Conservation (phyloP, 2,888 invertebrate genomes). For the Cataglyphis livida region DNA sequence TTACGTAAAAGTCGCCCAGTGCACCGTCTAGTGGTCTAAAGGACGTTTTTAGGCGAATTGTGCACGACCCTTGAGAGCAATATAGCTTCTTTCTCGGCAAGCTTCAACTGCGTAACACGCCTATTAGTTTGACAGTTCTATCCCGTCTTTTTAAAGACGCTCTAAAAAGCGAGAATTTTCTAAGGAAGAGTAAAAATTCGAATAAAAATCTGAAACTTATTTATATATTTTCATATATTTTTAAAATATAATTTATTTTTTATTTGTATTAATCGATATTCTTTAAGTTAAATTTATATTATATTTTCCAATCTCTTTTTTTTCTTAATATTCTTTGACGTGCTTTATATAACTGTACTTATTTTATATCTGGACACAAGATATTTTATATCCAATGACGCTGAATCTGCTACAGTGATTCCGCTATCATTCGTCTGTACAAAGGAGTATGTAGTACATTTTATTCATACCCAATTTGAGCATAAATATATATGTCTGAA, state of each 20-base stretch:
- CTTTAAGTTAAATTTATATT: not conserved
- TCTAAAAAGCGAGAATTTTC: conserved; percentile 6
- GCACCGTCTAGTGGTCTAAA: conserved; percentile 34
- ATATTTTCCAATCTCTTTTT: not conserved
- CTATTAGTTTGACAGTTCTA: conserved; percentile 24
- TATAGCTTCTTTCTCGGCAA: conserved; percentile 17
- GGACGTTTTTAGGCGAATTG: conserved; percentile 21
- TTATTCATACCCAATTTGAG: conserved; percentile 42
- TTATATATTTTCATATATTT: not conserved
- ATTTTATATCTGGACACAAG: not conserved
- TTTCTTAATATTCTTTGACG: conserved; percentile 22
- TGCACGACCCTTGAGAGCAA: conserved; percentile 14
- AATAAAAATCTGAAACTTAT: not conserved
- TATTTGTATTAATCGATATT: not conserved
- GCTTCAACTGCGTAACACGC: conserved; percentile 23
- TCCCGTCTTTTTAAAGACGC: not conserved
- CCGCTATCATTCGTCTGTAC: not conserved
- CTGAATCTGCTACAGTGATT: not conserved
- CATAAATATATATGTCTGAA: conserved; percentile 22
- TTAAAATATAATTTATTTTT: not conserved
- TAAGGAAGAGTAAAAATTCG: not conserved
- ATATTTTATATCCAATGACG: not conserved
- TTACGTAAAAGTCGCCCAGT: conserved; percentile 37
- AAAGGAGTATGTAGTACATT: conserved; percentile 20
- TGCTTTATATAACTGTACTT: not conserved